phyloP scores from a whole-genome alignment of 2,113 vertebrate species.

The Mohoua ochrocephala region DNA sequence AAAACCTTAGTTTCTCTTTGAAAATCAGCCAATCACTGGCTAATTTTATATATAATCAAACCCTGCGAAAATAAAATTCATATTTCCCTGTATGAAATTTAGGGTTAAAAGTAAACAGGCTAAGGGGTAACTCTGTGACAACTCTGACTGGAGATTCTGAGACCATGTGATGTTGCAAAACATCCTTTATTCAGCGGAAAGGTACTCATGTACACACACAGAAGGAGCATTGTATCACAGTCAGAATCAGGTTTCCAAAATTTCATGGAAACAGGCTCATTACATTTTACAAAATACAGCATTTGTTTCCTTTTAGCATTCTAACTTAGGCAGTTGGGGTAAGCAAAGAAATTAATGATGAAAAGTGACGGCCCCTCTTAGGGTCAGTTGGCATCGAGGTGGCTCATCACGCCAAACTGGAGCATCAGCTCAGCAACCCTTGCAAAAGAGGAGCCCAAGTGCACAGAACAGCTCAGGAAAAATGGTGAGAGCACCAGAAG shows the following conservation, averaged over 20 bases:
- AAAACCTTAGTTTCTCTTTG: not conserved
- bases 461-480: not conserved
- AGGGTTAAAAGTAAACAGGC: not conserved
- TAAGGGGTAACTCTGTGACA: not conserved
- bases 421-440: not conserved
- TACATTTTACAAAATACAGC: not conserved
- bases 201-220: rapidly evolving
- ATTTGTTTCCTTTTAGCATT: not conserved
- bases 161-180: not conserved
- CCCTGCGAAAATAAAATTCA: not conserved
- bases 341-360: not conserved
- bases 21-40: not conserved
- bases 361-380: not conserved
- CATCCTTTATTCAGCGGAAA: not conserved
- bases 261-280: not conserved
- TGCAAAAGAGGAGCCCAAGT: not conserved
- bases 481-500: not conserved
- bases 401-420: not conserved
- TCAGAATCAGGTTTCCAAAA: not conserved
- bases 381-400: not conserved
- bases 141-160: not conserved
- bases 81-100: not conserved
- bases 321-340: not conserved
- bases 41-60: not conserved
- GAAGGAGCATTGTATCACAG: not conserved